Evolutionary conservation across 2,797 vertebrate species (phyloP), one percentile per base, ranked within the genome.

Genomic region (Aldrovandia affinis): DNA sequence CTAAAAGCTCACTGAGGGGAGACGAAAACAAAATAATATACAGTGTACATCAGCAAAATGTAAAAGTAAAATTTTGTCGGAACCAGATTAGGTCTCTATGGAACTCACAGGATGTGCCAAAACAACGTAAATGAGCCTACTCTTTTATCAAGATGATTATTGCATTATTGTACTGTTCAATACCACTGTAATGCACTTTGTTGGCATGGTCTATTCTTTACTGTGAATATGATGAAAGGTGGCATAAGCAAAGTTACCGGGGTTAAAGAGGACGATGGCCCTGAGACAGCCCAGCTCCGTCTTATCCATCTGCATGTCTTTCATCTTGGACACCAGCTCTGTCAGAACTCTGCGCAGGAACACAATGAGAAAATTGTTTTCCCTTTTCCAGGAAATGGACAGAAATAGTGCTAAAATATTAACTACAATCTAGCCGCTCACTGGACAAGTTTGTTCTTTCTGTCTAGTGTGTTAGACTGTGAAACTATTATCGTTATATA

Each of bases 271-370:
- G 84, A 99, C 98, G 8, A 99, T 99, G 87, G 98, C 98, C 87
- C 98, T 94, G 84, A 99, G 94, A 89, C 98, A 99, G 7, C 98
- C 98, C 44, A 99, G 93, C 92, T 99, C 98, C 0, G 98, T 98
- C 89, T 98, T 98, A 87, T 99, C 98, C 98, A 99, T 98, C 94
- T 97, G 96, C 98, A 99, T 99, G 85, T 99, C 98, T 88, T 98
- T 99, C 98, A 99, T 99, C 93, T 99, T 99, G 80, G 98, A 99
- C 54, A 99, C 98, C 85, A 99, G 91, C 91, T 99, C 98, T 22
- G 98, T 99, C 81, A 99, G 93, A 54, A 99, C 98, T 91, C 98
- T 99, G 92, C 15, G 87, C 63, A 79, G 86, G 8, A 90, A 77
- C 59, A n/a, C 39, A 83, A 9, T 36, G 6, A 42, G 14, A 65